Percentiles rank a stretch among this genome's conserved stretches.
Evolutionary conservation across 35 echinoderm and acorn worm genomes (phyloP).

Genomic region (Heliocidaris tuberculata): DNA sequence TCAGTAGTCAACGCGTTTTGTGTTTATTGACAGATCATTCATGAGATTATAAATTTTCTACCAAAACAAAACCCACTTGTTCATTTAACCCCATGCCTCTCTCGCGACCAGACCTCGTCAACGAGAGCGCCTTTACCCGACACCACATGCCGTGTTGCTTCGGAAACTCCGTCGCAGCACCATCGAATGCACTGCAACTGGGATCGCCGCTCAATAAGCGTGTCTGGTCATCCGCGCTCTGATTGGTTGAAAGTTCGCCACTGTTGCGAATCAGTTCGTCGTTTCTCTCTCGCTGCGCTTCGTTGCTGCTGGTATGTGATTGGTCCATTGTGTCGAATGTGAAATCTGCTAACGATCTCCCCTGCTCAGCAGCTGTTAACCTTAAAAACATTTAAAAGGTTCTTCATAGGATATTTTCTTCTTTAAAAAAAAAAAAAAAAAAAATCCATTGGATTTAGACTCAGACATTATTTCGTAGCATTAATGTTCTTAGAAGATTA

Average conservation of each 20-base stretch:
- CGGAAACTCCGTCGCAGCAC: not conserved
- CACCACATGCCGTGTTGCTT: slow-evolving; percentile 34
- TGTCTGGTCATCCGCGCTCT: not conserved
- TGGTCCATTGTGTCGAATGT: not conserved
- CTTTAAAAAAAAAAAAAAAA: too few relatives aligned
- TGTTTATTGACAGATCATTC: too few relatives aligned
- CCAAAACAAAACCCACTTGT: not conserved
- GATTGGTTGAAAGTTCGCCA: slow-evolving; percentile 26
- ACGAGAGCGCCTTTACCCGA: slow-evolving; percentile 14
- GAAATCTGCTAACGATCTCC: not conserved
- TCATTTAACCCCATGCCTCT: not conserved
- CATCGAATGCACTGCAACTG: not conserved
- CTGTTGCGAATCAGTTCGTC: not conserved
- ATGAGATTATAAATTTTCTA: too few relatives aligned
- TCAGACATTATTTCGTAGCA: too few relatives aligned
- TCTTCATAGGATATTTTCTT: too few relatives aligned
- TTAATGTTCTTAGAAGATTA: too few relatives aligned
- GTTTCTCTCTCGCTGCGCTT: not conserved
- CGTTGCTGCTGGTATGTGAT: not conserved
- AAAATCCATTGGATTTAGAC: too few relatives aligned
- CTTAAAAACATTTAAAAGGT: too few relatives aligned
- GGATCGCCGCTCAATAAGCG: not conserved
- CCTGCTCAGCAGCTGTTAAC: not conserved
- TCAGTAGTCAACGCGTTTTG: too few relatives aligned
- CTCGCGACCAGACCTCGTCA: not conserved